Percentiles rank a stretch among this genome's conserved stretches.
Evolutionary conservation across 1,140 invertebrate genomes (phyloP).

Genomic region (Hormaphis cornu): DNA sequence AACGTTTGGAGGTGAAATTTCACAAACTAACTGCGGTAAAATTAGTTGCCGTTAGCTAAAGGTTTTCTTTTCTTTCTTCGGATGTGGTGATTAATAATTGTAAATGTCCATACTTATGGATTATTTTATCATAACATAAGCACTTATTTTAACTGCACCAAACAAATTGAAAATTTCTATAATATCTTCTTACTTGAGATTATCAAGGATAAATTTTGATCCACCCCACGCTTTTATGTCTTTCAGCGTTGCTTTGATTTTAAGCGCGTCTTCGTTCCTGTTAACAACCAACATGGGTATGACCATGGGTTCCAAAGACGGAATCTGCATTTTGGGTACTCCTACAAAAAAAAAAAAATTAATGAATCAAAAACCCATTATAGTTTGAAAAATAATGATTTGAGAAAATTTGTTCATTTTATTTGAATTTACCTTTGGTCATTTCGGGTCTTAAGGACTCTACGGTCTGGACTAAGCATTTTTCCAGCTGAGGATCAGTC

Average conservation of each 20-base stretch:
- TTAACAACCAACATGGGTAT: slow-evolving; percentile 54
- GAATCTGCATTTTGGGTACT: slow-evolving; percentile 53
- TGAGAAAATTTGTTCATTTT: neutral
- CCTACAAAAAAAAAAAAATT: slow-evolving; percentile 11
- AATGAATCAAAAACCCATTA: neutral
- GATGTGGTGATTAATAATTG: too few relatives aligned
- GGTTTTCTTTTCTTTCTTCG: too few relatives aligned
- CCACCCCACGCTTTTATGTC: slow-evolving; percentile 54
- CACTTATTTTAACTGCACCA: too few relatives aligned
- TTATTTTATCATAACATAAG: too few relatives aligned
- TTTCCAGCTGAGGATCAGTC: slow-evolving; percentile 48
- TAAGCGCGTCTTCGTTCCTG: slow-evolving; percentile 53
- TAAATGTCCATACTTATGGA: too few relatives aligned
- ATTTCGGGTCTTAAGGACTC: slow-evolving; percentile 50
- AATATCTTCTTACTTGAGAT: slow-evolving; percentile 49
- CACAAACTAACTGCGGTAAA: too few relatives aligned
- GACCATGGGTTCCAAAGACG: slow-evolving; percentile 52
- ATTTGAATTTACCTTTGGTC: slow-evolving; percentile 44
- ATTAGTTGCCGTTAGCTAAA: too few relatives aligned
- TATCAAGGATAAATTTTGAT: slow-evolving; percentile 52
- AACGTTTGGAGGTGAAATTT: too few relatives aligned
- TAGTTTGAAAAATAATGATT: neutral
- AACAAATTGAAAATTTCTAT: too few relatives aligned
- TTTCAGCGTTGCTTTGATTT: slow-evolving; percentile 55
- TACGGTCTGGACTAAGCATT: slow-evolving; percentile 50